Conservation (phyloP, 2,113 vertebrate genomes). For the Leptocoma aspasia region DNA sequence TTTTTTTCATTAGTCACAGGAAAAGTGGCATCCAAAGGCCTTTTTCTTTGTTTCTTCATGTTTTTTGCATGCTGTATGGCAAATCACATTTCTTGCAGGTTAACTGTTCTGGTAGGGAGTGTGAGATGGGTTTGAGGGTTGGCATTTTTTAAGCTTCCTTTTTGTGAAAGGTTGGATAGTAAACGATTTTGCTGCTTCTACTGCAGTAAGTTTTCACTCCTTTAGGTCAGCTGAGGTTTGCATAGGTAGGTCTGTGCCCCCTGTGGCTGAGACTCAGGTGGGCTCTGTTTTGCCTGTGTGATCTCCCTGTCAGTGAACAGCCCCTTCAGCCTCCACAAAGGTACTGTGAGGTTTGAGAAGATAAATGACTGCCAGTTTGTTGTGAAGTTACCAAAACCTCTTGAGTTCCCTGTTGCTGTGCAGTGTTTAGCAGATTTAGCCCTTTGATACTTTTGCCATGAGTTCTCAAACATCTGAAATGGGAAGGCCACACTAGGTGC, state of each 20-base stretch:
- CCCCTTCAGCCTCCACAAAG: not conserved
- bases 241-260: not conserved
- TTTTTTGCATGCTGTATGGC: not conserved
- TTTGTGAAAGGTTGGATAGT: not conserved
- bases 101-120: not conserved
- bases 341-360: not conserved
- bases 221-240: not conserved
- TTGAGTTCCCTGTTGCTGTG: not conserved
- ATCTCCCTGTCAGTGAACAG: not conserved
- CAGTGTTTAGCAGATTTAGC: not conserved
- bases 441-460: fast-evolving
- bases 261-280: not conserved
- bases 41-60: not conserved
- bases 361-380: not conserved
- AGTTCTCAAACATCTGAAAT: not conserved
- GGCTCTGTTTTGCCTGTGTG: not conserved
- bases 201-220: not conserved
- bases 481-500: not conserved
- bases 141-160: not conserved
- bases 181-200: not conserved
- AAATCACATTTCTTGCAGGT: not conserved
- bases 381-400: not conserved
- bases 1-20: not conserved
- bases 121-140: not conserved
- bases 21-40: not conserved